These are phyloP conservation scores for Drosophila melanogaster DNA, from an alignment of 1,140 invertebrate species.

Conservation along the genomic window DNA sequence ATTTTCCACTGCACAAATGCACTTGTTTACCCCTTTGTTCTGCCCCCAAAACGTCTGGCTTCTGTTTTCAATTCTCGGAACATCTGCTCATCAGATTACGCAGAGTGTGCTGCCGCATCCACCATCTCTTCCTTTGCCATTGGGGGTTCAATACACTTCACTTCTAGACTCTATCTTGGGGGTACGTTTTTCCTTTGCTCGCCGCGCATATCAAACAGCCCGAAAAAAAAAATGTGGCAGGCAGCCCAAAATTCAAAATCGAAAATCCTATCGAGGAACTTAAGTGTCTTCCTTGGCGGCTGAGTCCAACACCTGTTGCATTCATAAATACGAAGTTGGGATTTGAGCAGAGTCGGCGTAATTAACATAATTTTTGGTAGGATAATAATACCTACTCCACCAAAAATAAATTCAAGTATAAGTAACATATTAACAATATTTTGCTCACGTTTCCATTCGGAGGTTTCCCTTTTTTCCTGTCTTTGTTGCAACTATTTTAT, in stretches of 20 bases:
- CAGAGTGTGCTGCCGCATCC: conserved; percentile 14
- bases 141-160: conserved; percentile 54
- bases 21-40: conserved; percentile 49
- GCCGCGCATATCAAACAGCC: conserved; percentile 38
- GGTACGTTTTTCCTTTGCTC: conserved; percentile 5
- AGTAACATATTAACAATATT: conserved; percentile 31
- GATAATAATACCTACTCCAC: conserved; percentile 31
- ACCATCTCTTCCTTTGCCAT: neutral
- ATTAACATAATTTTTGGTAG: conserved; percentile 76
- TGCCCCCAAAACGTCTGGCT: conserved; percentile 26
- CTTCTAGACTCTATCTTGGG: conserved; percentile 21
- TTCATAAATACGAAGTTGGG: conserved; percentile 62
- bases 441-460: conserved; percentile 55
- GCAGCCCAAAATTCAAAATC: neutral
- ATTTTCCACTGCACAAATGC: conserved; percentile 1
- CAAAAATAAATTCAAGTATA: conserved; percentile 3
- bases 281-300: conserved; percentile 20
- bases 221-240: neutral
- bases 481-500: conserved; percentile 39
- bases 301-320: conserved; percentile 68
- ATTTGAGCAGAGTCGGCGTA: neutral
- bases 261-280: conserved; percentile 40
- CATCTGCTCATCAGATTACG: conserved; percentile 74
- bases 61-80: conserved; percentile 48
- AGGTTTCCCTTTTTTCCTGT: conserved; percentile 43